These are phyloP conservation scores for Drosophila nikananu DNA, from an alignment of 1,140 invertebrate species.

Conservation along the genomic window DNA sequence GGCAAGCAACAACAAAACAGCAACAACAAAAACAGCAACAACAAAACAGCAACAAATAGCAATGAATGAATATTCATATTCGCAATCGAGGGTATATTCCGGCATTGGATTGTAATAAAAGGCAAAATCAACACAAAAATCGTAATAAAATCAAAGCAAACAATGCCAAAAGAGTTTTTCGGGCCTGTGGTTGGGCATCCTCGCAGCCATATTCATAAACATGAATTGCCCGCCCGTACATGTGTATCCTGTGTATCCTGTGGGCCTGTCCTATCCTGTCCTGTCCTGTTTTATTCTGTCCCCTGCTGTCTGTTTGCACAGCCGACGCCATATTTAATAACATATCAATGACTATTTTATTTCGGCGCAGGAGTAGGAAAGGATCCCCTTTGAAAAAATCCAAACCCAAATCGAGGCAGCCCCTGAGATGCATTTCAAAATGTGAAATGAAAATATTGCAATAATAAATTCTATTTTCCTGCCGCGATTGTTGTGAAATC, in stretches of 20 bases:
- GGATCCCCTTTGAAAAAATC: not conserved
- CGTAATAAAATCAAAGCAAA: constrained; percentile 82
- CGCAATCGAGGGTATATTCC: constrained; percentile 25
- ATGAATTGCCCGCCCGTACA: constrained; percentile 19
- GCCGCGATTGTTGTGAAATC: constrained; percentile 5
- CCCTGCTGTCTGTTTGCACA: constrained; percentile 53
- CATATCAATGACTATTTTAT: constrained; percentile 76
- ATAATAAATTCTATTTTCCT: constrained; percentile 17
- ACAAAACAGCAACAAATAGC: constrained; percentile 12
- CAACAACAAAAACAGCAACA: constrained; percentile 19
- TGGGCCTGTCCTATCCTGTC: constrained; percentile 10
- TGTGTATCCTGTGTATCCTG: constrained; percentile 33
- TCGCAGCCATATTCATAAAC: constrained; percentile 40
- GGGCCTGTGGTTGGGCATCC: not conserved
- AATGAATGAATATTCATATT: constrained; percentile 52
- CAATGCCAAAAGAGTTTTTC: constrained; percentile 49
- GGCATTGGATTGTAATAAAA: constrained; percentile 79
- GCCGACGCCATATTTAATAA: constrained; percentile 74
- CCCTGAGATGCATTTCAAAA: constrained; percentile 10
- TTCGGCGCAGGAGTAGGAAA: not conserved
- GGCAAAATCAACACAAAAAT: constrained; percentile 83
- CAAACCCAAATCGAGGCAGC: constrained; percentile 14
- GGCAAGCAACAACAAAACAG: constrained; percentile 23
- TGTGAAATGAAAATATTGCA: constrained; percentile 18
- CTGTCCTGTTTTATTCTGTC: constrained; percentile 19